Conservation (phyloP, 2,888 invertebrate species). For the Agrotis clavis region DNA sequence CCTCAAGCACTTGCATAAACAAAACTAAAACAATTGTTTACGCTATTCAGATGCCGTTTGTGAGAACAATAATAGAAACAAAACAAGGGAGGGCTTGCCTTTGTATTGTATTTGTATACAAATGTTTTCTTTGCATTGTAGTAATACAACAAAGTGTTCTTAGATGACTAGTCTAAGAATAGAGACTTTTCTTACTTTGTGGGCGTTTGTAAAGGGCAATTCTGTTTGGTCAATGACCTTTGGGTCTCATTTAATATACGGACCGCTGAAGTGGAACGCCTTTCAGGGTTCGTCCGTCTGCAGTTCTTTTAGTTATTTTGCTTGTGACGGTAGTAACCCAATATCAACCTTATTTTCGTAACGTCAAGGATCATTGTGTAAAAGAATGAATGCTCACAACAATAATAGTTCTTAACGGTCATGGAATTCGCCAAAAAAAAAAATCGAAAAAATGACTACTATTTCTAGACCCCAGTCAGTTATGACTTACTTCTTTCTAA, state of each 20-base stretch:
- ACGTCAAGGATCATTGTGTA: neutral
- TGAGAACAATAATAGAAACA: conserved; percentile 35
- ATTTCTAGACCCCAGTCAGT: no score
- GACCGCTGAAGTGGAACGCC: neutral
- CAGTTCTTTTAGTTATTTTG: neutral
- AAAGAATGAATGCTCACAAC: neutral
- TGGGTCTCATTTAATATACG: conserved; percentile 32
- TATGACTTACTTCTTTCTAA: no score
- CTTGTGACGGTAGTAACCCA: neutral
- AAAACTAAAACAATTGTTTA: conserved; percentile 41
- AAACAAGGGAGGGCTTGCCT: conserved; percentile 32
- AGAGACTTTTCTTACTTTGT: conserved; percentile 12
- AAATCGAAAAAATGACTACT: no score
- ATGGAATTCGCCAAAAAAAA: neutral
- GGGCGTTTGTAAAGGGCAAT: conserved; percentile 23
- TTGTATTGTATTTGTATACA: conserved; percentile 41
- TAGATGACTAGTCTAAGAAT: conserved; percentile 32
- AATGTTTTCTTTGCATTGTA: conserved; percentile 51
- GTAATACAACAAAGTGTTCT: conserved; percentile 47
- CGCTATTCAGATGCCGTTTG: conserved; percentile 30
- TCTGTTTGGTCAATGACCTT: conserved; percentile 28
- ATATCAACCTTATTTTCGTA: neutral
- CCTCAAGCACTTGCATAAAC: conserved; percentile 9
- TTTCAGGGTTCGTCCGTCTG: conserved; percentile 7
- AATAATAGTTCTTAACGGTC: neutral